Evolutionary conservation across 2,888 invertebrate species (phyloP).

Genomic region (Caenorhabditis angaria): DNA sequence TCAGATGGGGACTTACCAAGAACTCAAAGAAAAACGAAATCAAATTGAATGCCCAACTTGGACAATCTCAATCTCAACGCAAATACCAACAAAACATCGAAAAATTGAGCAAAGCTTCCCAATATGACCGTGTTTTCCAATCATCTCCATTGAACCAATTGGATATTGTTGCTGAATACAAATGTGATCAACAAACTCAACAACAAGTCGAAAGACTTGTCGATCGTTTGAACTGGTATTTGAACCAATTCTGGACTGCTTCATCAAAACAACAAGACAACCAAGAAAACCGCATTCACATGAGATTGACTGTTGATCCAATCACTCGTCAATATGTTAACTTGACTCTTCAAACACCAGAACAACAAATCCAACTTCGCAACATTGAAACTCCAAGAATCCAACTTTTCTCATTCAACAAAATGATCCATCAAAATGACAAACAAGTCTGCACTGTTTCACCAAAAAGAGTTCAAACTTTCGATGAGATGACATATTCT

Average conservation of each 20-base stretch:
- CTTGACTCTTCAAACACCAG: slow-evolving; percentile 60
- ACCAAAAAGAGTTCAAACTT: slow-evolving; percentile 57
- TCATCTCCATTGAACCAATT: slow-evolving; percentile 56
- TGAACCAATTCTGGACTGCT: slow-evolving; percentile 55
- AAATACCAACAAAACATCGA: slow-evolving; percentile 33
- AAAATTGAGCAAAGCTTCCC: slow-evolving; percentile 25
- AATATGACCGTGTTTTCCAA: slow-evolving; percentile 50
- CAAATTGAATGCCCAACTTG: slow-evolving; percentile 34
- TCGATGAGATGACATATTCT: slow-evolving; percentile 67
- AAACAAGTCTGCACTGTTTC: not conserved
- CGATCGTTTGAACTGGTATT: slow-evolving; percentile 44
- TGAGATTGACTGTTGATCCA: slow-evolving; percentile 60
- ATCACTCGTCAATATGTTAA: slow-evolving; percentile 55
- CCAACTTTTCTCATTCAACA: slow-evolving; percentile 32
- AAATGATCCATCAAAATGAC: slow-evolving; percentile 29
- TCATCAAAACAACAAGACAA: slow-evolving; percentile 27
- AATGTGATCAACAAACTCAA: slow-evolving; percentile 36
- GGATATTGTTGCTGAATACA: slow-evolving; percentile 50
- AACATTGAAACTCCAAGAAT: slow-evolving; percentile 33
- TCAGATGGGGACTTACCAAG: slow-evolving; percentile 41
- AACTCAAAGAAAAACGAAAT: slow-evolving; percentile 41
- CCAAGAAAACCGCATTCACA: slow-evolving; percentile 30
- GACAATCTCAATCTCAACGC: slow-evolving; percentile 40
- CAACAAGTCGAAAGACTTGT: slow-evolving; percentile 38
- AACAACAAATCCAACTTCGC: slow-evolving; percentile 33